phyloP scores from a whole-genome alignment of 2,888 invertebrate genomes.

The Campoplex capitator region DNA sequence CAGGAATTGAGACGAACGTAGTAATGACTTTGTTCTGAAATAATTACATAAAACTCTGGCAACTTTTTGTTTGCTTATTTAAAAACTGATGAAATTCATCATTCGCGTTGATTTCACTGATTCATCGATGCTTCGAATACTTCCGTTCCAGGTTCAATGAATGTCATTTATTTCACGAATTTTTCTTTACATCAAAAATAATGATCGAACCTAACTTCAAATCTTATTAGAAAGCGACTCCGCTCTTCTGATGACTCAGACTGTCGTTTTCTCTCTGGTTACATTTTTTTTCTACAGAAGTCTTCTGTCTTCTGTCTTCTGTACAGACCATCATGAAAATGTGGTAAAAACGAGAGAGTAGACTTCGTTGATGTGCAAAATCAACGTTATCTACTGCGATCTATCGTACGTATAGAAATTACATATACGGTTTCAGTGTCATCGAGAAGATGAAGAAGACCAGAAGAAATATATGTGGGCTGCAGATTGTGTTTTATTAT shows the following conservation, averaged over 20 bases:
- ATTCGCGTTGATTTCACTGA: background rate
- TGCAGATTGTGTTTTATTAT: conserved; percentile 79
- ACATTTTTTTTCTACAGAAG: background rate
- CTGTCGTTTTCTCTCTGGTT: background rate
- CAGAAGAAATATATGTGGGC: conserved; percentile 72
- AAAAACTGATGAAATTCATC: background rate
- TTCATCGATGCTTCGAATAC: background rate
- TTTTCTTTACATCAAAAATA: background rate
- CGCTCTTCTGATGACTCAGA: background rate
- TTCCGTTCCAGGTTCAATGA: background rate
- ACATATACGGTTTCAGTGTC: conserved; percentile 11
- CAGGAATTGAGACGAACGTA: background rate
- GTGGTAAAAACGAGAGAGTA: background rate
- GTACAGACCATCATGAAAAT: background rate
- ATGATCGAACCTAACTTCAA: background rate
- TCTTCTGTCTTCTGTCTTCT: background rate
- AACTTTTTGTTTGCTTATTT: background rate
- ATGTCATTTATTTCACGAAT: background rate
- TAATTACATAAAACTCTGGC: background rate
- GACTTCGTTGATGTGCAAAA: background rate
- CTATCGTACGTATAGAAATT: background rate
- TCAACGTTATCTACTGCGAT: background rate
- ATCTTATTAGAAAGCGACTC: background rate
- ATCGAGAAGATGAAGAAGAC: conserved; percentile 57
- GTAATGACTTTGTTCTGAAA: background rate